phyloP scores from a whole-genome alignment of 2,113 vertebrate species.

The Aleadryas rufinucha region DNA sequence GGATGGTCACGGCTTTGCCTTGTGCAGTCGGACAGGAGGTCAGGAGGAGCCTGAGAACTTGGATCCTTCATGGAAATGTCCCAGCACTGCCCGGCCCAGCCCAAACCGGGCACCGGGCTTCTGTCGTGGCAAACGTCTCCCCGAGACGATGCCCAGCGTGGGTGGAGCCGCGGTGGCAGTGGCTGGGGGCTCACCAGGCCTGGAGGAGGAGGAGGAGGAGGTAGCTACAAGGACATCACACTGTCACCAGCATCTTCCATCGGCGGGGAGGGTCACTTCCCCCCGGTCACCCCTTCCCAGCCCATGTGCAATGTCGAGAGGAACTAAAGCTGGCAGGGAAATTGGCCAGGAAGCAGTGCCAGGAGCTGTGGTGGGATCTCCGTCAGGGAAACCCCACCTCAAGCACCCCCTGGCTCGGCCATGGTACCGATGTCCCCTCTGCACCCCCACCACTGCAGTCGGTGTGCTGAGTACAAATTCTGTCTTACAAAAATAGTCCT shows the following conservation, averaged over 20 bases:
- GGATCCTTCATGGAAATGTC: neutral
- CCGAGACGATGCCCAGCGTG: neutral
- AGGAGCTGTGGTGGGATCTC: neutral
- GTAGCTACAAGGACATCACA: conserved; percentile 30
- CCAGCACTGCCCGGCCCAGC: neutral
- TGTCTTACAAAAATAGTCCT: conserved; percentile 61
- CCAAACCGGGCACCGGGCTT: neutral
- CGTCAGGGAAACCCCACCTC: neutral
- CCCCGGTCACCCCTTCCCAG: neutral
- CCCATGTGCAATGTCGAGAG: neutral
- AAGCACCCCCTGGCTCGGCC: neutral
- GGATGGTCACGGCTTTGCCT: neutral
- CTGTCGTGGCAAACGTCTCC: neutral
- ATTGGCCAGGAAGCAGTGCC: neutral
- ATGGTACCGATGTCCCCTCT: neutral
- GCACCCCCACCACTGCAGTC: neutral
- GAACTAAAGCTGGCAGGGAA: neutral
- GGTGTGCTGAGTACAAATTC: neutral
- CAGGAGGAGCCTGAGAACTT: neutral
- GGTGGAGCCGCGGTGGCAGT: neutral
- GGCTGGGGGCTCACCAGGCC: neutral
- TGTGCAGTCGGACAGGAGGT: neutral
- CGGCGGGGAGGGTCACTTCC: neutral
- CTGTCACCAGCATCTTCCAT: neutral
- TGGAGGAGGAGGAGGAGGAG: conserved; percentile 42